Evolutionary conservation across 2,797 vertebrate species (phyloP).

Genomic region (Hydrocynus forskahlii): DNA sequence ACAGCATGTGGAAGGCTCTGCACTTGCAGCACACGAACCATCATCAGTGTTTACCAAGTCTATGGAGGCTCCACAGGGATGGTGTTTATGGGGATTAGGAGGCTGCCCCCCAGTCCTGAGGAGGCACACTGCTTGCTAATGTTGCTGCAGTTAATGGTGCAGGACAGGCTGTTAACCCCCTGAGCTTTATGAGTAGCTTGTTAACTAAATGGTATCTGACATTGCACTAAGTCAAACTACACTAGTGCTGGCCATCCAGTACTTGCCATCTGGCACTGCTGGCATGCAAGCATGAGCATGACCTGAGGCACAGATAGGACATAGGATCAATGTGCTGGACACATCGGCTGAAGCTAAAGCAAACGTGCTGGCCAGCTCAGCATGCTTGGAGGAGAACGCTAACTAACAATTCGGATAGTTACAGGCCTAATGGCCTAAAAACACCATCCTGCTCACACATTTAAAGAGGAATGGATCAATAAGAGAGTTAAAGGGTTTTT

Average conservation of each 20-base stretch:
- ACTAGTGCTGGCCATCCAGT: slow-evolving; percentile 39
- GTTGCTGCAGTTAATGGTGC: slow-evolving; percentile 56
- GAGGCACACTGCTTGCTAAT: slow-evolving; percentile 57
- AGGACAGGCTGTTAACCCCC: slow-evolving; percentile 59
- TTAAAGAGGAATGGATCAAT: not conserved
- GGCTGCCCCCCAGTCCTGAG: slow-evolving; percentile 53
- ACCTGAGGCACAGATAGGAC: not conserved
- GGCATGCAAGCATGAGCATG: slow-evolving; percentile 11
- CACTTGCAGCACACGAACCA: slow-evolving; percentile 55
- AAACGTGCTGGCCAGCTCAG: too few relatives aligned
- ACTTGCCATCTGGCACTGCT: not conserved
- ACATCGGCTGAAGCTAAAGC: too few relatives aligned
- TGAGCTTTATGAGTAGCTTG: slow-evolving; percentile 50
- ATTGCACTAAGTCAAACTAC: slow-evolving; percentile 57
- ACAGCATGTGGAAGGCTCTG: slow-evolving; percentile 37
- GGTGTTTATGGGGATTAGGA: slow-evolving; percentile 64
- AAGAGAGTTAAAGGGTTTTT: not conserved
- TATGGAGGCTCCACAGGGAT: slow-evolving; percentile 58
- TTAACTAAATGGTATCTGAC: slow-evolving; percentile 64
- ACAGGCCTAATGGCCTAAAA: not conserved
- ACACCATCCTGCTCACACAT: not conserved
- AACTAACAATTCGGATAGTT: not conserved
- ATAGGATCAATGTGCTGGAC: not conserved
- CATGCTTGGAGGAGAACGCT: too few relatives aligned
- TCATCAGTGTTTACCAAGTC: slow-evolving; percentile 66